These are phyloP conservation scores for Decapterus maruadsi DNA, from an alignment of 2,797 vertebrate species.

Conservation along the genomic window DNA sequence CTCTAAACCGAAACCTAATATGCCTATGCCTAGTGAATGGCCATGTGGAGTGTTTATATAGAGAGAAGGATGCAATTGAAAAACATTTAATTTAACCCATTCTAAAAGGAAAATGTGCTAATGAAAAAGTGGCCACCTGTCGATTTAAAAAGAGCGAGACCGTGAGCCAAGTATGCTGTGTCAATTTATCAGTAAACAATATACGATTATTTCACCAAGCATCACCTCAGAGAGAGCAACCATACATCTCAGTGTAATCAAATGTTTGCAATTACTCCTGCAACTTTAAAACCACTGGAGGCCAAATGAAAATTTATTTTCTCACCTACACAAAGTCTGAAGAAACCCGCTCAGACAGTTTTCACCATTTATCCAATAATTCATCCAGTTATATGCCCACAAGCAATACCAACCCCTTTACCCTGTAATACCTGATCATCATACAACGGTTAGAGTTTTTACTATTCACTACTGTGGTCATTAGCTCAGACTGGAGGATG, in stretches of 20 bases:
- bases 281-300: not conserved
- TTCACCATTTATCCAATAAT: not conserved
- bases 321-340: not conserved
- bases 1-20: not conserved
- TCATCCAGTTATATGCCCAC: not conserved
- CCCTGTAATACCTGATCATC: constrained; percentile 9
- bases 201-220: not conserved
- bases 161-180: not conserved
- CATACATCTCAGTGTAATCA: not conserved
- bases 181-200: not conserved
- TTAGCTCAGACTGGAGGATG: constrained; percentile 28
- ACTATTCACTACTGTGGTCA: constrained; percentile 25
- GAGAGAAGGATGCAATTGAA: too few relatives aligned
- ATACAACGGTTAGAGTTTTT: constrained; percentile 9
- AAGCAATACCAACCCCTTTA: not conserved
- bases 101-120: too few relatives aligned
- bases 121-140: not conserved
- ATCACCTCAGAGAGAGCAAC: not conserved
- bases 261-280: not conserved
- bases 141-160: not conserved
- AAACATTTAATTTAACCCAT: too few relatives aligned
- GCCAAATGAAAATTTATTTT: not conserved
- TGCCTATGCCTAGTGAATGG: not conserved
- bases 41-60: too few relatives aligned
- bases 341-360: not conserved